Base-by-base conservation (phyloP, 2,113 vertebrate species). In the Bostrychus sinensis region DNA sequence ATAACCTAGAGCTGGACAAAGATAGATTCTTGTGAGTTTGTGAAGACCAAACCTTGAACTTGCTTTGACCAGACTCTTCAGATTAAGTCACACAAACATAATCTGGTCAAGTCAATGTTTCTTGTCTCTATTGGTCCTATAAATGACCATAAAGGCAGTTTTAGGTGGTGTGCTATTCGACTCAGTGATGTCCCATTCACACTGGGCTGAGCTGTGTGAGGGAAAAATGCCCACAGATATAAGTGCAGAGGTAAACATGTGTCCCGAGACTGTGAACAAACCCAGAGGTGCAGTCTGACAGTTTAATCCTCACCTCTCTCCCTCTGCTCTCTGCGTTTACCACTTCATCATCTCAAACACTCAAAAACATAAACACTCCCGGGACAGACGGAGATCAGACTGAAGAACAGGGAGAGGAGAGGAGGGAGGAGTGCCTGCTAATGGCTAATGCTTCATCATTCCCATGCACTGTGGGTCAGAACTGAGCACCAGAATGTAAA, bases 401-500 rank as follows among this genome's bases (percentile, higher is more conserved):
- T 66, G 62, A 79, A 51, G 62, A 66, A 32, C 3, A 42, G 45
- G 61, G 64, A 1, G 48, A 43, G 62, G 59, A 56, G 11, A 41
- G 70, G 13, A 34, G 25, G 30, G 48, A 58, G 32, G 50, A 56
- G 9, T 78, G 75, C 80, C 38, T 7, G 26, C 46, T 71, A 76
- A 87, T 81, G 77, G 81, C 48, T 2, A 62, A 32, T 71, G 39
- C 76, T 78, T 75, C 69, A 30, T 83, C 57, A 67, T 54, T 38
- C 22, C 20, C 30, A 64, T 57, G 62, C 77, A 82, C 74, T 5
- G 66, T 48, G 67, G 59, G 17, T 55, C 53, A 62, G 71, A 64
- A 8, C 30, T 2, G 38, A 37, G 66, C 58, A 9, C 61, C 7
- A 28, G 69, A 82, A 83, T 60, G 46, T 45, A 54, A 54, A 42